Evolutionary conservation across 2,113 vertebrate species (phyloP).

Genomic region (Tiliqua scincoides): DNA sequence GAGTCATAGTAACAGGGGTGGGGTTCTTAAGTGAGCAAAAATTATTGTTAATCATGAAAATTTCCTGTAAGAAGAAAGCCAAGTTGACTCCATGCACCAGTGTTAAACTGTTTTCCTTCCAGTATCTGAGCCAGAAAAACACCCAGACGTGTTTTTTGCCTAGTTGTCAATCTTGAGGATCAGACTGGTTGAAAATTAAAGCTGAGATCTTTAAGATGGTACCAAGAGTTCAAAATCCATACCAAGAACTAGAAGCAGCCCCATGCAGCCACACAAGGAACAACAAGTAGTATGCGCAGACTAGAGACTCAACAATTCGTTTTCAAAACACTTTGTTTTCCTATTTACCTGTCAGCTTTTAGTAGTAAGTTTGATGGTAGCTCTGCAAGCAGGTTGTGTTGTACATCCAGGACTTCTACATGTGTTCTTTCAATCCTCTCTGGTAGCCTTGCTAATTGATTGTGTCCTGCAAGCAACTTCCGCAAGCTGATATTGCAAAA

Average conservation of each 20-base stretch:
- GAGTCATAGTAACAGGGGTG: background rate
- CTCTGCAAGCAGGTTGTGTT: conserved; percentile 94
- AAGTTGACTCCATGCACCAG: background rate
- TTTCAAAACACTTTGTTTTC: background rate
- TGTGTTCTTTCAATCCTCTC: conserved; percentile 88
- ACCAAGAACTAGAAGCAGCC: background rate
- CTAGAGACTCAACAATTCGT: background rate
- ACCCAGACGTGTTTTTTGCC: background rate
- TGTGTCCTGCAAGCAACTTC: conserved; percentile 93
- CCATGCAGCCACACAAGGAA: background rate
- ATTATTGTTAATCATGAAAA: background rate
- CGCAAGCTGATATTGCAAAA: conserved; percentile 90
- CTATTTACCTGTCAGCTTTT: conserved; percentile 89
- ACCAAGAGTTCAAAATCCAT: background rate
- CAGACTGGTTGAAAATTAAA: background rate
- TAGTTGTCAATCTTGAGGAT: background rate
- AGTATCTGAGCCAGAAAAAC: background rate
- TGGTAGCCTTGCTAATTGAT: conserved; percentile 87
- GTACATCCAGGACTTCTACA: conserved; percentile 92
- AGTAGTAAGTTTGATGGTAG: conserved; percentile 91
- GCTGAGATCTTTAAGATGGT: background rate
- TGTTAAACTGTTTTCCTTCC: background rate
- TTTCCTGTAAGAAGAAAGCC: background rate
- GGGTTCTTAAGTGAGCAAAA: background rate
- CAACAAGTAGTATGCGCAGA: background rate